A percentile compares a stretch with the other conserved stretches of the same genome.
Evolutionary conservation across 2,797 vertebrate genomes (phyloP).

Genomic region (Pseudotriccus pelzelni): DNA sequence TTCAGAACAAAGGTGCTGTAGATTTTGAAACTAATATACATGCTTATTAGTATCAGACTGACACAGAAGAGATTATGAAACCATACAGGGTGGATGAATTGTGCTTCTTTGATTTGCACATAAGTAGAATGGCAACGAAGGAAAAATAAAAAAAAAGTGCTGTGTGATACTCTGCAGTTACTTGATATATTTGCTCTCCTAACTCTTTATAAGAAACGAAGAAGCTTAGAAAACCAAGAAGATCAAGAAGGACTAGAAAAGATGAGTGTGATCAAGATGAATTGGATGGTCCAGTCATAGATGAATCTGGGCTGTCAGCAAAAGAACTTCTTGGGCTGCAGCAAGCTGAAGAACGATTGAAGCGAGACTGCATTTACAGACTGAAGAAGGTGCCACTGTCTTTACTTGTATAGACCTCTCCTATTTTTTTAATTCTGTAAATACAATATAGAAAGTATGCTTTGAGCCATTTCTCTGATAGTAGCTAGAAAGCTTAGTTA

Average conservation of each 20-base stretch:
- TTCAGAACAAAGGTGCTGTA: not conserved
- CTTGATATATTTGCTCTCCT: not conserved
- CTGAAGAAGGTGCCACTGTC: conserved; percentile 82
- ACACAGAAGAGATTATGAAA: not conserved
- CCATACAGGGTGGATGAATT: not conserved
- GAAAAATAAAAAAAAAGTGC: not conserved
- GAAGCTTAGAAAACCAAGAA: conserved; percentile 66
- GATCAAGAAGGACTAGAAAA: conserved; percentile 71
- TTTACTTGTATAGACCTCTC: not conserved
- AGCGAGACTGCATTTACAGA: conserved; percentile 81
- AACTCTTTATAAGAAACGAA: conserved; percentile 72
- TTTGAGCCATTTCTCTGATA: not conserved
- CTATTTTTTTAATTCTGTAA: not conserved
- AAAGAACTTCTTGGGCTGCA: conserved; percentile 81
- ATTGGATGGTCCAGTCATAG: conserved; percentile 75
- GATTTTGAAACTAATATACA: not conserved
- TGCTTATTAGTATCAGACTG: not conserved
- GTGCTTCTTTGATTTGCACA: not conserved
- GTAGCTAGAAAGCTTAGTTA: not conserved
- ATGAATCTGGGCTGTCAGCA: conserved; percentile 80
- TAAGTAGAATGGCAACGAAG: not conserved
- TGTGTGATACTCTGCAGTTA: not conserved
- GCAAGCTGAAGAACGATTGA: conserved; percentile 83
- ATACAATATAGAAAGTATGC: not conserved
- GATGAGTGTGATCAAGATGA: conserved; percentile 77